phyloP scores from a whole-genome alignment of 2,888 invertebrate genomes.

The Lithodes maja region DNA sequence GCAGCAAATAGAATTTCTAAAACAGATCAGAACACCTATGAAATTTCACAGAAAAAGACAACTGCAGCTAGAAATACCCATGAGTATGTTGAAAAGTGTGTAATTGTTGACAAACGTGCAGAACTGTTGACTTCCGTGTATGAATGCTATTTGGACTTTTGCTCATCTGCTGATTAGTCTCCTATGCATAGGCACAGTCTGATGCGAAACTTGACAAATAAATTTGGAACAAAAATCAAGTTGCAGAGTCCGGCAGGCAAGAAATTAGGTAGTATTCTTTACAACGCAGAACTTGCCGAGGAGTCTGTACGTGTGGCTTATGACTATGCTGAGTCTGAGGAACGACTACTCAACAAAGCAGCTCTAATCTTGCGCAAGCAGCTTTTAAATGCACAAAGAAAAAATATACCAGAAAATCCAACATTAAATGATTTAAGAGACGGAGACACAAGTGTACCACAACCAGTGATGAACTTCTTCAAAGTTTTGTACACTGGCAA shows the following conservation, averaged over 20 bases:
- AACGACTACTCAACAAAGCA: slow-evolving; percentile 34
- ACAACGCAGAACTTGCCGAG: slow-evolving; percentile 22
- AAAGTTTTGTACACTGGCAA: slow-evolving; percentile 26
- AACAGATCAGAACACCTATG: slow-evolving; percentile 1
- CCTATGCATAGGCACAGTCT: slow-evolving; percentile 14
- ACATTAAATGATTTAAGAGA: slow-evolving; percentile 20
- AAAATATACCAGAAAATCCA: slow-evolving; percentile 18
- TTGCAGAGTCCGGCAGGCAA: slow-evolving; percentile 16
- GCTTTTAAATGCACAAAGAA: slow-evolving; percentile 30
- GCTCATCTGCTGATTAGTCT: neutral
- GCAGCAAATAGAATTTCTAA: slow-evolving; percentile 23
- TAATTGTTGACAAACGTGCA: slow-evolving; percentile 35
- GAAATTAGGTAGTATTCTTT: slow-evolving; percentile 28
- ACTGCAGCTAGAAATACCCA: neutral
- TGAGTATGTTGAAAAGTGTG: slow-evolving; percentile 29
- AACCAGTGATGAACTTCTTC: slow-evolving; percentile 21
- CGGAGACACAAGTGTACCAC: slow-evolving; percentile 7
- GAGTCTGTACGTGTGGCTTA: slow-evolving; percentile 23
- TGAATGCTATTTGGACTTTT: slow-evolving; percentile 17
- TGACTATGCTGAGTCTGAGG: slow-evolving; percentile 34
- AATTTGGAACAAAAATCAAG: slow-evolving; percentile 25
- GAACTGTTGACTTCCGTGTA: slow-evolving; percentile 5
- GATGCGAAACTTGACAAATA: slow-evolving; percentile 8
- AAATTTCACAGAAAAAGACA: slow-evolving; percentile 24
- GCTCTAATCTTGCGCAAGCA: slow-evolving; percentile 21